Conservation (phyloP, 2,113 vertebrate genomes). For the Delphinus delphis region DNA sequence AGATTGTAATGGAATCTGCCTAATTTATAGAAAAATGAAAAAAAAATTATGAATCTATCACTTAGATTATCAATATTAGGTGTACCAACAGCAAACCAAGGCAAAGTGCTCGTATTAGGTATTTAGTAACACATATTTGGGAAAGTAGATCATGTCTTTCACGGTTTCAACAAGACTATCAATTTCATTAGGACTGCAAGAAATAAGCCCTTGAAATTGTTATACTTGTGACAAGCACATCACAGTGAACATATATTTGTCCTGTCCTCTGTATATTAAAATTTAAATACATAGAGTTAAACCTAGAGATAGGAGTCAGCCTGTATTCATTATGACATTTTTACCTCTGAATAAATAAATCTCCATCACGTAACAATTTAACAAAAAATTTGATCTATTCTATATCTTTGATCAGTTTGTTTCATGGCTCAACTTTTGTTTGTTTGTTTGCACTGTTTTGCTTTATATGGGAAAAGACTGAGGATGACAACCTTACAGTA, state of each 20-base stretch:
- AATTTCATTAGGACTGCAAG: not conserved
- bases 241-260: not conserved
- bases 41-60: not conserved
- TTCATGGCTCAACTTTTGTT: not conserved
- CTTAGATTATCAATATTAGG: not conserved
- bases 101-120: not conserved
- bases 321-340: not conserved
- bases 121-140: not conserved
- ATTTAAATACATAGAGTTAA: not conserved
- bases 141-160: not conserved
- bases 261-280: not conserved
- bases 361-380: not conserved
- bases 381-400: not conserved
- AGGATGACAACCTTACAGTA: not conserved
- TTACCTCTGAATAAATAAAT: not conserved
- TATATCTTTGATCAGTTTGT: not conserved
- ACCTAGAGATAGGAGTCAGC: not conserved
- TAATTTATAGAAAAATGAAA: not conserved
- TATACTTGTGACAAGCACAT: not conserved
- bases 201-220: not conserved
- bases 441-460: not conserved
- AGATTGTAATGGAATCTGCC: not conserved
- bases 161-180: not conserved
- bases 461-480: not conserved
- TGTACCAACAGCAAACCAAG: accelerated